phyloP scores from a whole-genome alignment of 2,113 vertebrate genomes.

The Irena cyanogastra region DNA sequence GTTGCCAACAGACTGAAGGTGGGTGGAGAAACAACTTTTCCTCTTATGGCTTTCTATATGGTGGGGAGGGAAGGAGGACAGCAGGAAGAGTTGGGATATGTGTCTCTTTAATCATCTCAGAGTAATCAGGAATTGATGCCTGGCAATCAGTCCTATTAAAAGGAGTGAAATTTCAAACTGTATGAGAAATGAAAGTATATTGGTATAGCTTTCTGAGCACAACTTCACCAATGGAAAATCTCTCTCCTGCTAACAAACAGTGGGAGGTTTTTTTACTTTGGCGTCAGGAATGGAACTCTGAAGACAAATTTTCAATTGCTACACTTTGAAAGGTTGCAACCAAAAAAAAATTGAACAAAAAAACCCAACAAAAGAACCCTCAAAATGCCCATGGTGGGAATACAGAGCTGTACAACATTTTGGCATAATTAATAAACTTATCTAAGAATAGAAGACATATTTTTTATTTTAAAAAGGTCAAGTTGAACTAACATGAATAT shows the following conservation, averaged over 20 bases:
- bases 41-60: not conserved
- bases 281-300: not conserved
- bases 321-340: not conserved
- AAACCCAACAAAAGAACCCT: not conserved
- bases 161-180: not conserved
- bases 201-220: not conserved
- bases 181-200: not conserved
- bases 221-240: not conserved
- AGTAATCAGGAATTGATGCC: not conserved
- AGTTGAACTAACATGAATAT: not conserved
- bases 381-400: not conserved
- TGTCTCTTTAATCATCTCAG: not conserved
- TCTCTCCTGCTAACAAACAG: not conserved
- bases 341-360: not conserved
- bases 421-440: not conserved
- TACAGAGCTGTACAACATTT: not conserved
- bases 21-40: not conserved
- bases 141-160: not conserved
- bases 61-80: not conserved
- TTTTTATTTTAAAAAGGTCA: not conserved
- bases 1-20: not conserved
- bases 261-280: not conserved
- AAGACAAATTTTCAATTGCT: not conserved
- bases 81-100: not conserved
- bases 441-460: not conserved